Base-by-base conservation (phyloP, 2,888 invertebrate genomes). In the Parnassius glacialis region DNA sequence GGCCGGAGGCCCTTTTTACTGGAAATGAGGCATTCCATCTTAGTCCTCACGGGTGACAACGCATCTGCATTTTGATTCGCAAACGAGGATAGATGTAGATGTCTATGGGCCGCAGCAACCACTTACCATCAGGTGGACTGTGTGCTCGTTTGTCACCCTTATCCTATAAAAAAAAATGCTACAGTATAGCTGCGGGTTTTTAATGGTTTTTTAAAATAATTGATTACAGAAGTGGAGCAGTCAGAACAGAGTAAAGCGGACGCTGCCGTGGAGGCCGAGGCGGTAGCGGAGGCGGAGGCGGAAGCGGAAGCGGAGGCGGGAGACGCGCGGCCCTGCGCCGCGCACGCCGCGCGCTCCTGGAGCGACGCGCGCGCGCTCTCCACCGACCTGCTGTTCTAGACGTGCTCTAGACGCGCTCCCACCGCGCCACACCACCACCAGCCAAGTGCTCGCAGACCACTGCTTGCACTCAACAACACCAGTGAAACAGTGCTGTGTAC, bases 311-410 rank as follows among this genome's bases (percentile, higher is more conserved):
- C 25, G 61, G 73, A 51, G 59, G 71, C 57, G 62, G 76, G 68
- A 57, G 85, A 78, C 74, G 83, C 76, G 75, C 77, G 82, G 50
- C 77, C 82, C 44, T 83, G 84, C 77, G 84, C 75, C 65, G 84
- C 83, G 2, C 80, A 75, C 72, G 75, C 68, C 66, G 81, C 84
- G 74, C 83, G 81, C 73, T 74, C 83, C 9, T 89, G 89, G 88
- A 86, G 85, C 80, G 85, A 85, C 67, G 76, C 89, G 76, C 83
- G 88, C 76, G 68, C 83, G 20, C 75, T 74, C 72, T 70, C 72
- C 78, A 85, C 90, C 61, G 89, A 89, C 84, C 82, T 90, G 77
- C 87, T 90, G 66, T 90, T 90, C 85, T 90, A 65, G 66, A 5
- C n/a, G 51, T 9, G 20, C 57, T 10, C 43, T 42, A 13, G 16